Evolutionary conservation across 2,113 vertebrate genomes (phyloP).

Genomic region (Tautogolabrus adspersus): DNA sequence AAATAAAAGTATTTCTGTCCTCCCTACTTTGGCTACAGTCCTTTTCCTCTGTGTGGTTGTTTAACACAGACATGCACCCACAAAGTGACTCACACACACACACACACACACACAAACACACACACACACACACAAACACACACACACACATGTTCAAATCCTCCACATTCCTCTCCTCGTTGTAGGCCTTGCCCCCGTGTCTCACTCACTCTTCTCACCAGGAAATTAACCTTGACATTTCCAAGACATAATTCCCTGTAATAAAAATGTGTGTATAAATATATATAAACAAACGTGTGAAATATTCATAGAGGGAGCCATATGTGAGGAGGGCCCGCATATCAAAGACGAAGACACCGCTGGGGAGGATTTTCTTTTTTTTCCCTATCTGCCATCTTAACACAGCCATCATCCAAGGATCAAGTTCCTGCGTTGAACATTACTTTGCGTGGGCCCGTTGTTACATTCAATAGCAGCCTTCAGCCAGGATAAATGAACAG

Average conservation of each 20-base stretch:
- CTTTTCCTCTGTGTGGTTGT: conserved; percentile 46
- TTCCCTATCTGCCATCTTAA: conserved; percentile 63
- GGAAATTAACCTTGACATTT: conserved; percentile 83
- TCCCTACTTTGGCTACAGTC: conserved; percentile 41
- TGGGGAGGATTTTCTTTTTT: conserved; percentile 49
- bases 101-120: conserved; percentile 41
- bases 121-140: conserved; percentile 19
- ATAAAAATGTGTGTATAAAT: conserved; percentile 77
- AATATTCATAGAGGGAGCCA: conserved; percentile 74
- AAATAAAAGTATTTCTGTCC: conserved; percentile 59
- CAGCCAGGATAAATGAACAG: conserved; percentile 48
- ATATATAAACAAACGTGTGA: conserved; percentile 80
- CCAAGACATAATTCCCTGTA: conserved; percentile 77
- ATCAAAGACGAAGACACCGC: conserved; percentile 56
- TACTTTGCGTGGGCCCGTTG: conserved; percentile 29
- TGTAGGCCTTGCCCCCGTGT: conserved; percentile 46
- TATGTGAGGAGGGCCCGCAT: conserved; percentile 42
- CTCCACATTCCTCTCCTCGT: conserved; percentile 44
- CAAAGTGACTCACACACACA: conserved; percentile 17
- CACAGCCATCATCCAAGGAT: conserved; percentile 67
- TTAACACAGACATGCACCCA: conserved; percentile 38
- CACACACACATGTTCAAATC: conserved; percentile 32
- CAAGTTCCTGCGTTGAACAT: conserved; percentile 50
- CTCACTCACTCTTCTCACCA: conserved; percentile 58
- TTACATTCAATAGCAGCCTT: conserved; percentile 47